Evolutionary conservation across 1,140 invertebrate species (phyloP), one percentile per base, ranked within the genome.

Genomic region (Drosophila tristis): DNA sequence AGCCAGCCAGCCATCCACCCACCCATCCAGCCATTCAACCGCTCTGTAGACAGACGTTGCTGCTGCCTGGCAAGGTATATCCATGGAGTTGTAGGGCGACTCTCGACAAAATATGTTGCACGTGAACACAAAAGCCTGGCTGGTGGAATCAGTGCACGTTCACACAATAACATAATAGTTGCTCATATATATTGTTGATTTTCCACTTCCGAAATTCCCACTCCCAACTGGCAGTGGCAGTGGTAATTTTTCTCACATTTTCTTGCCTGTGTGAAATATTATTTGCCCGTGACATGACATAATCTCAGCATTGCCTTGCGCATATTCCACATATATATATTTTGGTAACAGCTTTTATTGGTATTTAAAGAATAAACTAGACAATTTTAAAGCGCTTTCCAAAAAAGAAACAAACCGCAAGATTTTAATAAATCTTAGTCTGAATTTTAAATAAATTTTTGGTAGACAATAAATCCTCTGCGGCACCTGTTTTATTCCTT

Each of bases 131-230:
- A 87, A 77, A 87, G 84, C 84, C 63, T 51, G 45, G 25, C 66
- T 63, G 73, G 45, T 50, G 62, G 61, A 89, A 89, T 89, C 84
- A 78, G 79, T 80, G 84, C 84, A 89, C 84, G 84, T 89, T 89
- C 85, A 72, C 76, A 89, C 85, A 89, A 89, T 89, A 89, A 90
- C 80, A 89, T 89, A 89, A 89, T 89, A 89, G 85, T 90, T 87
- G 84, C 75, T 65, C 80, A 81, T 87, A 82, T 87, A 72, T 71
- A 77, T 87, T 80, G 61, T 64, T 62, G 72, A 74, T 84, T 84
- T 77, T 66, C 58, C 64, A 66, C 61, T 67, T 47, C 35, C 35
- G 35, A 39, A 53, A 42, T 16, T 23, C 53, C 42, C 45, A 43
- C 8, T 44, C 25, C 29, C 29, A 31, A 2, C 29, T 9, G 29